phyloP scores from a whole-genome alignment of 2,797 vertebrate species.

The Phrynocephalus guinanensis region DNA sequence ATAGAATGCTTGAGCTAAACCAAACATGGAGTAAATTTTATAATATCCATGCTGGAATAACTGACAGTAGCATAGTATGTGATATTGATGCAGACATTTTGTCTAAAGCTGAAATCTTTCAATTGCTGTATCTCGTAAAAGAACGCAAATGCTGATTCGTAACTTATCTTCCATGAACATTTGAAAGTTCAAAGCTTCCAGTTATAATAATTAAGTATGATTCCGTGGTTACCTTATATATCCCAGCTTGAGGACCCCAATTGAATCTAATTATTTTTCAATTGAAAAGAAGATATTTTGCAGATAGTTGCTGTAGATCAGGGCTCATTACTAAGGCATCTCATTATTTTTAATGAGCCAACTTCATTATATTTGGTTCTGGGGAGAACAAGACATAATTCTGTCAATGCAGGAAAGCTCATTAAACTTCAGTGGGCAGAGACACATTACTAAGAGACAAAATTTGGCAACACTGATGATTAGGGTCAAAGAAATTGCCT shows the following conservation, averaged over 20 bases:
- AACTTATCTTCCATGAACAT: slow-evolving; percentile 1
- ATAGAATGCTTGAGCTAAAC: background rate
- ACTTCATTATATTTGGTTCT: slow-evolving; percentile 77
- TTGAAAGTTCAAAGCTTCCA: slow-evolving; percentile 50
- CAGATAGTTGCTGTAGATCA: slow-evolving; percentile 73
- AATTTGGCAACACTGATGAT: slow-evolving; percentile 46
- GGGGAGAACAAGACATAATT: slow-evolving; percentile 64
- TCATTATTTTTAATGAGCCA: slow-evolving; percentile 82
- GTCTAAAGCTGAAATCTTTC: slow-evolving; percentile 44
- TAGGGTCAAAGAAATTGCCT: slow-evolving; percentile 51
- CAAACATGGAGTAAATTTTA: slow-evolving; percentile 11
- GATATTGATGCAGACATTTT: slow-evolving; percentile 28
- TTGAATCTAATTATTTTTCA: slow-evolving; percentile 74
- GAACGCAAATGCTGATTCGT: slow-evolving; percentile 29
- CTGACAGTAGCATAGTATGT: slow-evolving; percentile 25
- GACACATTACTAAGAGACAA: slow-evolving; percentile 51
- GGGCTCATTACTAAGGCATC: slow-evolving; percentile 72
- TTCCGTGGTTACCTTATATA: slow-evolving; percentile 68
- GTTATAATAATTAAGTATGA: slow-evolving; percentile 66
- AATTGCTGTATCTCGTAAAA: slow-evolving; percentile 23
- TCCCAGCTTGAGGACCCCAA: slow-evolving; percentile 61
- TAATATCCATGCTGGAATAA: slow-evolving; percentile 26
- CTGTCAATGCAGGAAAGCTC: slow-evolving; percentile 55
- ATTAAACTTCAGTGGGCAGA: slow-evolving; percentile 70
- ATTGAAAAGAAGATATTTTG: slow-evolving; percentile 73